Conservation (phyloP, 2,113 vertebrate genomes). For the Pipa parva region DNA sequence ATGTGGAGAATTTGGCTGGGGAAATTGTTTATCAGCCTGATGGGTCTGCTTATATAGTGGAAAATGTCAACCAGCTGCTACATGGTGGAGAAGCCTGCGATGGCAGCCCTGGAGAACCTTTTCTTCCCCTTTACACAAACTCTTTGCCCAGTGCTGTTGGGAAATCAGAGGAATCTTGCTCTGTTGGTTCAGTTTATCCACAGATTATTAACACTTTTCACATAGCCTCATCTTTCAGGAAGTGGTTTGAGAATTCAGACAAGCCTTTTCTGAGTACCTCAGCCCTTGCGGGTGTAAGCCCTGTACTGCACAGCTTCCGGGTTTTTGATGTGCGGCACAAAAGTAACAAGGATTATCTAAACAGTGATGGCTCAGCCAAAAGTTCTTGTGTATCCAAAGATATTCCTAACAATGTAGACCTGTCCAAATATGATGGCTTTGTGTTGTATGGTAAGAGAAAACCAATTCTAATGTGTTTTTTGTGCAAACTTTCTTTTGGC, state of each 20-base stretch:
- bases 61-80: slow-evolving; percentile 96
- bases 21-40: slow-evolving; percentile 99
- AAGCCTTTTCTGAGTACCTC: slow-evolving; percentile 98
- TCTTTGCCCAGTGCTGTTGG: slow-evolving; percentile 73
- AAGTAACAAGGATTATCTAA: slow-evolving; percentile 99
- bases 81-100: slow-evolving; percentile 74
- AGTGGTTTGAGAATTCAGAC: slow-evolving; percentile 96
- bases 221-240: slow-evolving; percentile 99
- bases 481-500: slow-evolving; percentile 98
- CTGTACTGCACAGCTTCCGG: slow-evolving; percentile 99
- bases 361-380: slow-evolving; percentile 99
- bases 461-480: slow-evolving; percentile 99
- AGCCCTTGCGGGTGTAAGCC: slow-evolving; percentile 94
- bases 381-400: slow-evolving; percentile 99
- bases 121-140: slow-evolving; percentile 80
- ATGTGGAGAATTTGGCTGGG: slow-evolving; percentile 98
- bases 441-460: slow-evolving; percentile 97
- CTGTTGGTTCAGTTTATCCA: slow-evolving; percentile 80
- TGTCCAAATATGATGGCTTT: slow-evolving; percentile 97
- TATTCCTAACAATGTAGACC: slow-evolving; percentile 99
- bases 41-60: slow-evolving; percentile 96
- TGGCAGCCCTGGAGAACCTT: slow-evolving; percentile 61
- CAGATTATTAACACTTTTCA: slow-evolving; percentile 99
- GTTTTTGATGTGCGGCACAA: slow-evolving; percentile 99
- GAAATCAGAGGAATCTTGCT: slow-evolving; percentile 79